Conservation (phyloP, 1,140 invertebrate genomes). For the Holcopasites calliopsidis region DNA sequence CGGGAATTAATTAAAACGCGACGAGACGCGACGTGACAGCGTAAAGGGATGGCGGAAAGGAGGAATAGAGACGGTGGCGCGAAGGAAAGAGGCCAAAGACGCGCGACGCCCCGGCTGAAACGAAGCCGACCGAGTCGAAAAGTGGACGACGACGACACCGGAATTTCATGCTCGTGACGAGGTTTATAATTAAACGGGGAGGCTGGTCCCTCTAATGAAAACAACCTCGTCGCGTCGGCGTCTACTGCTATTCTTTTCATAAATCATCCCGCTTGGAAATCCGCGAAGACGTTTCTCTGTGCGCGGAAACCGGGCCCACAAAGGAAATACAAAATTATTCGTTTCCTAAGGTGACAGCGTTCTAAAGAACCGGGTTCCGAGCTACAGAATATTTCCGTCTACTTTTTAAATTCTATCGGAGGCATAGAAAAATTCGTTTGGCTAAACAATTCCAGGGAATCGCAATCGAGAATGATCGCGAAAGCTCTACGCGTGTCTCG, state of each 20-base stretch:
- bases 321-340: no score
- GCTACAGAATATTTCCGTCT: background rate
- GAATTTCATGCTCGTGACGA: slow-evolving; percentile 44
- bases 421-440: background rate
- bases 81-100: slow-evolving; percentile 2
- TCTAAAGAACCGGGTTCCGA: no score
- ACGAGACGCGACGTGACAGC: background rate
- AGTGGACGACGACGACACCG: slow-evolving; percentile 18
- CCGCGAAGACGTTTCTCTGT: background rate
- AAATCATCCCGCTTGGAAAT: slow-evolving; percentile 58
- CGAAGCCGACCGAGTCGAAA: slow-evolving; percentile 26
- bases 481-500: background rate
- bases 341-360: no score
- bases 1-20: slow-evolving; percentile 39
- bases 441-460: background rate
- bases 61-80: background rate
- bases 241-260: slow-evolving; percentile 46
- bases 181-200: slow-evolving; percentile 64
- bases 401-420: no score
- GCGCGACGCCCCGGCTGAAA: background rate
- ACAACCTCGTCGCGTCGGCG: slow-evolving; percentile 30
- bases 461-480: background rate
- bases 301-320: slow-evolving; percentile 12
- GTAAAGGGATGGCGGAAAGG: no score
- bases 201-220: slow-evolving; percentile 57